Conservation (phyloP, 2,113 vertebrate species). For the Gila orcuttii region DNA sequence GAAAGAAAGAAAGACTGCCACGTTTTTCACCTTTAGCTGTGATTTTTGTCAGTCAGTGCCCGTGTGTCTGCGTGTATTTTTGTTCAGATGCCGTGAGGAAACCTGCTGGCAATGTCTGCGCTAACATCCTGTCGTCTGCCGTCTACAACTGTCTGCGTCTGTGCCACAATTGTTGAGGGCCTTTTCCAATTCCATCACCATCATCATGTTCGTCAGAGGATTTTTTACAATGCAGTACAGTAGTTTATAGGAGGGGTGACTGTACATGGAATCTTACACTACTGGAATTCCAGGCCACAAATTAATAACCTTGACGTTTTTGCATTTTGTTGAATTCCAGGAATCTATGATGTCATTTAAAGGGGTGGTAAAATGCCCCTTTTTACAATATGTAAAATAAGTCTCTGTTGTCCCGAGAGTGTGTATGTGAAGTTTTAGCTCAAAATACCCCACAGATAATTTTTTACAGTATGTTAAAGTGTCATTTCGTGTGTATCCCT, state of each 20-base stretch:
- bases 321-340: neutral
- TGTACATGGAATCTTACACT: neutral
- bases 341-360: neutral
- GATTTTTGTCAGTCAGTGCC: neutral
- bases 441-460: too few species aligned
- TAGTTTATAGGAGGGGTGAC: neutral
- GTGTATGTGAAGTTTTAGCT: too few species aligned
- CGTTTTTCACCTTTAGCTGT: neutral
- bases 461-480: too few species aligned
- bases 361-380: too few species aligned
- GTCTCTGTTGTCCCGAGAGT: too few species aligned
- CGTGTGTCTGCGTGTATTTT: neutral
- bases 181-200: conserved; percentile 1
- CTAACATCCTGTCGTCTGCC: conserved; percentile 24
- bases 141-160: conserved; percentile 7
- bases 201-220: neutral
- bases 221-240: neutral
- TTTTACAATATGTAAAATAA: too few species aligned
- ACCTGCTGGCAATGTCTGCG: neutral
- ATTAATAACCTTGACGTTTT: conserved; percentile 4
- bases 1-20: neutral
- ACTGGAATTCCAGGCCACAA: conserved; percentile 10
- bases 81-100: neutral
- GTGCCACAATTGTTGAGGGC: conserved; percentile 18
- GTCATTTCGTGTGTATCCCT: too few species aligned